Evolutionary conservation across 2,888 invertebrate species (phyloP).

Genomic region (Tholera decimalis): DNA sequence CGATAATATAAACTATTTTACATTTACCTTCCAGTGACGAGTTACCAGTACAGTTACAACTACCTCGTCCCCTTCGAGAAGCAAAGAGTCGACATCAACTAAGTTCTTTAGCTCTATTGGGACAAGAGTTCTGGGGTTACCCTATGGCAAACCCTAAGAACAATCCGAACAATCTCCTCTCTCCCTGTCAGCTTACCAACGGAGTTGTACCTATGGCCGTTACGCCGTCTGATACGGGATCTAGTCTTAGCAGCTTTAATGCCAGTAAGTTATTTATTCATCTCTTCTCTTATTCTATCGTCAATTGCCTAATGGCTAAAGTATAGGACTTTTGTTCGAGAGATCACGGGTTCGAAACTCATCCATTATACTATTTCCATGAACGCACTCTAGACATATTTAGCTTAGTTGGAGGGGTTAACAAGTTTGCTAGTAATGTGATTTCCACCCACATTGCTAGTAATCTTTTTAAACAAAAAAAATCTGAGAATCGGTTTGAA

Average conservation of each 20-base stretch:
- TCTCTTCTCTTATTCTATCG: too few relatives aligned
- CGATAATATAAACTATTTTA: background rate
- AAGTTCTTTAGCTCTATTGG: constrained; percentile 97
- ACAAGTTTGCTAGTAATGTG: too few relatives aligned
- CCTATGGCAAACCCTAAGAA: constrained; percentile 95
- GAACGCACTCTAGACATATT: too few relatives aligned
- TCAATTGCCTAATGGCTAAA: too few relatives aligned
- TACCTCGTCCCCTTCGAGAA: constrained; percentile 96
- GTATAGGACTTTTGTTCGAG: too few relatives aligned
- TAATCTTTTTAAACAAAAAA: too few relatives aligned
- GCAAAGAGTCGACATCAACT: constrained; percentile 97
- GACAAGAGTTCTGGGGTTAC: constrained; percentile 96
- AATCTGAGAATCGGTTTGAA: too few relatives aligned
- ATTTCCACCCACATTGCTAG: too few relatives aligned
- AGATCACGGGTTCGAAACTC: too few relatives aligned
- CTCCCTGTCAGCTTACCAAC: constrained; percentile 83
- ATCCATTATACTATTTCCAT: too few relatives aligned
- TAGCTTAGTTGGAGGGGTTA: too few relatives aligned
- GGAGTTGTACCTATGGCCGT: constrained; percentile 87
- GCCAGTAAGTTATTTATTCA: constrained; percentile 84
- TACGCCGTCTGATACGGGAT: constrained; percentile 93
- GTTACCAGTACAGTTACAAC: constrained; percentile 96
- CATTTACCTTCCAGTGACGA: constrained; percentile 94
- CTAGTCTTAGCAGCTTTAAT: constrained; percentile 95
- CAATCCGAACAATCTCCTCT: constrained; percentile 82